A percentile compares a stretch with the other conserved stretches of the same genome.
Conservation (phyloP, 1,140 invertebrate species). For the Lasioglossum albipes region DNA sequence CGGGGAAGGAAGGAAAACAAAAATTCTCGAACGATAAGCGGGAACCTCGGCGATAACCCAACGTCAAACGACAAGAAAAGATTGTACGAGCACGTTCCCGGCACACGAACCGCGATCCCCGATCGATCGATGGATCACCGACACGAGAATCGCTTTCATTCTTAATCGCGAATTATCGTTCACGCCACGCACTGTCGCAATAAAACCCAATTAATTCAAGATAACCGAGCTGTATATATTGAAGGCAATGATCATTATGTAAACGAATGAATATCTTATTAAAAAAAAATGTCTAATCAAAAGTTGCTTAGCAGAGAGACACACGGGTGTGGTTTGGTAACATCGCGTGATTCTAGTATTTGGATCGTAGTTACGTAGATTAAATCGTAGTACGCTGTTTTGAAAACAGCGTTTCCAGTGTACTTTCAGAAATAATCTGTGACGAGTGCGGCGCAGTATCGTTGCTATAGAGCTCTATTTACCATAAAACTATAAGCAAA, state of each 20-base stretch:
- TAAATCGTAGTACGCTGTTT: no score
- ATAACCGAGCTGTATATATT: no score
- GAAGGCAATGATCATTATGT: no score
- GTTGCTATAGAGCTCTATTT: no score
- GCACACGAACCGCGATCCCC: not conserved
- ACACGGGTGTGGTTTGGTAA: no score
- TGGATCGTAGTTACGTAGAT: no score
- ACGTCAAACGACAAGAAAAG: conserved; percentile 7
- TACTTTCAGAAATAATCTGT: not conserved
- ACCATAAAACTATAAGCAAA: no score
- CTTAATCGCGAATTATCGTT: not conserved
- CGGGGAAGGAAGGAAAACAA: conserved; percentile 27
- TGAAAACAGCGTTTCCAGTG: no score
- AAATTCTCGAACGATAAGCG: conserved; percentile 46
- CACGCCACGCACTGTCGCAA: not conserved
- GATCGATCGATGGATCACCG: not conserved
- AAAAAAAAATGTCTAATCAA: no score
- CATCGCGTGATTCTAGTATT: no score
- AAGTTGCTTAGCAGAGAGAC: no score
- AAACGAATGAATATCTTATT: no score
- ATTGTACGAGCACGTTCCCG: not conserved
- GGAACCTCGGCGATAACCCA: conserved; percentile 61
- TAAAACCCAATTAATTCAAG: not conserved
- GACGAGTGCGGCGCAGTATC: not conserved
- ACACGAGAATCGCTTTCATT: not conserved